Conservation (phyloP, 2,797 vertebrate genomes). For the Dallia pectoralis region DNA sequence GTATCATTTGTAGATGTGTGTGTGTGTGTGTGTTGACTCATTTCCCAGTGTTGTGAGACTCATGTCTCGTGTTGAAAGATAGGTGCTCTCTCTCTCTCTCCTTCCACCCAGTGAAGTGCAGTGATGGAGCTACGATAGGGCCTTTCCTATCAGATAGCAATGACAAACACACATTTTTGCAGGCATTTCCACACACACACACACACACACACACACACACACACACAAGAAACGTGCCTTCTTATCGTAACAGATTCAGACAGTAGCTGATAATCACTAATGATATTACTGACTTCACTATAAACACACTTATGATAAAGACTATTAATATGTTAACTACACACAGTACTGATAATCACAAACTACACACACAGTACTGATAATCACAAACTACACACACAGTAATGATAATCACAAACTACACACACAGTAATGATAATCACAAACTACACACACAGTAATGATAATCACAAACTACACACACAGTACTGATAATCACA, state of each 20-base stretch:
- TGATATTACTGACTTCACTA: slow-evolving; percentile 47
- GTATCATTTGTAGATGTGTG: neutral
- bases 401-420: too few species aligned
- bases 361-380: too few species aligned
- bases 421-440: too few species aligned
- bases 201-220: slow-evolving; percentile 2
- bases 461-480: too few species aligned
- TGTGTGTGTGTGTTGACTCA: neutral
- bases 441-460: too few species aligned
- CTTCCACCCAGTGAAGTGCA: slow-evolving; percentile 4
- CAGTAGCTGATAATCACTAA: slow-evolving; percentile 37
- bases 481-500: too few species aligned
- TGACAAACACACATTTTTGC: slow-evolving; percentile 14
- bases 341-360: too few species aligned
- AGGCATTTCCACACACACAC: slow-evolving; percentile 23
- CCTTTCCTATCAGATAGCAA: slow-evolving; percentile 31
- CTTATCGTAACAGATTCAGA: slow-evolving; percentile 19
- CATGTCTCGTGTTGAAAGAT: neutral
- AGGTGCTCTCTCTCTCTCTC: neutral
- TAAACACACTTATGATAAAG: slow-evolving; percentile 10
- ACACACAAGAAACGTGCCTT: neutral
- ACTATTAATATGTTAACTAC: too few species aligned
- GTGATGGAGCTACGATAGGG: slow-evolving; percentile 39
- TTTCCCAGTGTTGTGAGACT: neutral
- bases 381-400: neutral